A percentile compares a stretch with the other conserved stretches of the same genome.
Evolutionary conservation across 2,888 invertebrate genomes (phyloP).

Genomic region (Scaeva pyrastri): DNA sequence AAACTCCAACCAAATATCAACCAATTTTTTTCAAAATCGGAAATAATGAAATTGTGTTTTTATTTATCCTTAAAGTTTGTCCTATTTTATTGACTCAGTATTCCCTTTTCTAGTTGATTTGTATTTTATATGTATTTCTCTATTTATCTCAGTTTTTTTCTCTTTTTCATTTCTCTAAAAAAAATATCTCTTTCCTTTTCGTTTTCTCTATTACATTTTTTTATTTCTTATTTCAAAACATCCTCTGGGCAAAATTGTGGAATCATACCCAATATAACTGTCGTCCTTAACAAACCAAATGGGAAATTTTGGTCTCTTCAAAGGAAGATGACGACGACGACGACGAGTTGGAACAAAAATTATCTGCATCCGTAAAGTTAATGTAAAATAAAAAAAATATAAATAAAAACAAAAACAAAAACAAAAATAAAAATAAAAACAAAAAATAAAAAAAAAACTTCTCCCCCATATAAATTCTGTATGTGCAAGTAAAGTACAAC

Average conservation of each 20-base stretch:
- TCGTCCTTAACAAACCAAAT: conserved; percentile 41
- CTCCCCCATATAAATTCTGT: conserved; percentile 14
- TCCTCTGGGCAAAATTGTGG: conserved; percentile 23
- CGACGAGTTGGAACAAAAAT: conserved; percentile 45
- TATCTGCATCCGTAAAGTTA: conserved; percentile 75
- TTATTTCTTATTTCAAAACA: conserved; percentile 32
- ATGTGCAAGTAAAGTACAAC: background rate
- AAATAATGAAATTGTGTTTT: conserved; percentile 65
- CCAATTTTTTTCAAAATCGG: conserved; percentile 32
- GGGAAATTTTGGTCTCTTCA: conserved; percentile 51
- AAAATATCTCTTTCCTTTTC: no score
- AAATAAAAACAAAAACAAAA: conserved; percentile 35
- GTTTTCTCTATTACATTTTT: no score
- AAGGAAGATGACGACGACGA: conserved; percentile 45
- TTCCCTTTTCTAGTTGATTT: conserved; percentile 60
- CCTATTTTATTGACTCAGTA: conserved; percentile 69
- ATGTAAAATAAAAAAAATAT: conserved; percentile 55
- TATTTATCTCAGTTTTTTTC: background rate
- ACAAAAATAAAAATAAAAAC: conserved; percentile 45
- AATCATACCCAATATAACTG: conserved; percentile 51
- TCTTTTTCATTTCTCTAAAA: background rate
- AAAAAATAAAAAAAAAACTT: conserved; percentile 43
- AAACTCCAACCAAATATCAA: conserved; percentile 27
- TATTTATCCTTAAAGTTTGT: conserved; percentile 45
- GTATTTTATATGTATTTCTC: background rate